These are phyloP conservation scores for Chaitophorus viminalis DNA, from an alignment of 2,888 invertebrate species.

Conservation along the genomic window DNA sequence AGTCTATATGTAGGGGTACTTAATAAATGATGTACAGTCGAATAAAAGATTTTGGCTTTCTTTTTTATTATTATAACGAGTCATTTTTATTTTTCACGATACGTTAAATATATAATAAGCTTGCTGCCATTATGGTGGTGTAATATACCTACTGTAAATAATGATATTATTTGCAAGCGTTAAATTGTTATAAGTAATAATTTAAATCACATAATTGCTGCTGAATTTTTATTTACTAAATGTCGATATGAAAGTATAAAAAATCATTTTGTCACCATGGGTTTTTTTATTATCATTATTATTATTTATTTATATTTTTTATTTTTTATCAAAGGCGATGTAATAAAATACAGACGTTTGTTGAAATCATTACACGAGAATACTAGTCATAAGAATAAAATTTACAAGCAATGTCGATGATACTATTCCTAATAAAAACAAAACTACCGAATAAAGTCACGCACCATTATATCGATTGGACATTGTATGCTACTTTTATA, in stretches of 20 bases:
- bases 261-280: neutral
- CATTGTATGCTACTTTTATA: neutral
- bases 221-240: neutral
- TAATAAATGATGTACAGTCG: neutral
- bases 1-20: too few relatives aligned
- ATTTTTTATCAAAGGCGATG: neutral
- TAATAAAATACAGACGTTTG: neutral
- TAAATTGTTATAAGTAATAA: too few relatives aligned
- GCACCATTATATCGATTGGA: conserved; percentile 16
- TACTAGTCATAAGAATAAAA: neutral
- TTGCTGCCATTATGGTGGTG: too few relatives aligned
- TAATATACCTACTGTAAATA: too few relatives aligned
- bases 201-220: neutral
- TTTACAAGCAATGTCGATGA: neutral
- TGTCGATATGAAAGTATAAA: neutral
- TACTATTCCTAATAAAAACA: conserved; percentile 19
- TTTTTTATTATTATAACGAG: neutral
- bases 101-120: neutral
- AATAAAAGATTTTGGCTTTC: neutral
- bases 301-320: too few relatives aligned
- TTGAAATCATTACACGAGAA: conserved; percentile 34
- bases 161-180: too few relatives aligned
- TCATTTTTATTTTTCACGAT: neutral
- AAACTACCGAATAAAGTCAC: conserved; percentile 19
- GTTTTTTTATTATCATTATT: neutral